Evolutionary conservation across 2,113 vertebrate genomes (phyloP), one percentile per base, ranked within the genome.

Genomic region (Brienomyrus brachyistius): DNA sequence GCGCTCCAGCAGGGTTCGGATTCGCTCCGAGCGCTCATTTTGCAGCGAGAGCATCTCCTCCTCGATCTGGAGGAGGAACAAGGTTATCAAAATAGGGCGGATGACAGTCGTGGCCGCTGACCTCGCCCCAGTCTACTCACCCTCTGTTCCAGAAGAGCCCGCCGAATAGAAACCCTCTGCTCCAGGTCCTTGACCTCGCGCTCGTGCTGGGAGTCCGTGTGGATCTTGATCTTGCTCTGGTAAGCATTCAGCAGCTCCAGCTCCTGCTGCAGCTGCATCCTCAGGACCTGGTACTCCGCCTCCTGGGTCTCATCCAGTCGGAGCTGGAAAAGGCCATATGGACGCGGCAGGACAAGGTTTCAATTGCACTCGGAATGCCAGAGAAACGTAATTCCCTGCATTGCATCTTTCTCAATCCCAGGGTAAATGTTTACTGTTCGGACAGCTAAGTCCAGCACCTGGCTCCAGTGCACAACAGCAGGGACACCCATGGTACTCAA

Each of bases 141-240:
- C 95, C 97, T 96, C 92, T 98, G 97, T 92, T 98, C 97, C 90
- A 98, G 94, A 91, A 98, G 94, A 0, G 97, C 97, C n/a, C 97
- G 95, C 90, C 97, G 96, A 91, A 98, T 96, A 77, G 97, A 97
- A n/a, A 97, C 97, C 54, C 97, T 96, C 94, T 98, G 97, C 90
- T 98, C 97, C 94, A 98, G 96, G 92, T 98, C 97, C 92, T 97
- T 97, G 47, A 96, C 95, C 94, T 98, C 97, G 10, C 97, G 92
- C 90, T 98, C 97, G 0, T 98, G 97, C 91, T 98, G 97, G 0
- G 97, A 95, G 91, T 98, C 97, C 0, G 97, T 98, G 92, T 98
- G 97, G 92, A 98, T 98, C 95, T 98, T 98, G 94, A 98, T 98
- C 93, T 98, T 98, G 93, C 97, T 98, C 96, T 98, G 97, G 91